These are phyloP conservation scores for Drosophila testacea DNA, from an alignment of 2,888 invertebrate species.

Conservation along the genomic window DNA sequence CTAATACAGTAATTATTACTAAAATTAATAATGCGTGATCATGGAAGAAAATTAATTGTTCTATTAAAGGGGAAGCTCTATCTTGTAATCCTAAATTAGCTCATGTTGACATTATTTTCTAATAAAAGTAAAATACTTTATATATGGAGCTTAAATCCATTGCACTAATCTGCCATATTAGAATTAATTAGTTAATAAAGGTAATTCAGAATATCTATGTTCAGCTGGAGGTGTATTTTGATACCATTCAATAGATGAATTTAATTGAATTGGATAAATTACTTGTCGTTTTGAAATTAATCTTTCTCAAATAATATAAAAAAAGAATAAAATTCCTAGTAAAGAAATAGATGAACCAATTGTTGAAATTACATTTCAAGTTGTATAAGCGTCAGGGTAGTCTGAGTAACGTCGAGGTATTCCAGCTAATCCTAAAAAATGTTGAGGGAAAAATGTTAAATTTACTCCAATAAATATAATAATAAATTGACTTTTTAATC, in stretches of 20 bases:
- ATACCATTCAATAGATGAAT: slow-evolving; percentile 88
- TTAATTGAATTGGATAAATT: slow-evolving; percentile 86
- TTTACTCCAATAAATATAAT: slow-evolving; percentile 91
- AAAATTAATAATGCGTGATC: slow-evolving; percentile 88
- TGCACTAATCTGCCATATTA: slow-evolving; percentile 88
- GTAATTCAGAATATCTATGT: slow-evolving; percentile 88
- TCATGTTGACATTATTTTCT: slow-evolving; percentile 87
- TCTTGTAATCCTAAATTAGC: slow-evolving; percentile 87
- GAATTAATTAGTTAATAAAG: slow-evolving; percentile 87
- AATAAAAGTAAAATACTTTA: slow-evolving; percentile 88
- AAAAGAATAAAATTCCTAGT: slow-evolving; percentile 87
- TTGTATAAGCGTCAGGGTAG: slow-evolving; percentile 88
- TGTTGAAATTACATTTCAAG: slow-evolving; percentile 89
- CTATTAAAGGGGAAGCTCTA: slow-evolving; percentile 88
- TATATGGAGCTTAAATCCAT: slow-evolving; percentile 89
- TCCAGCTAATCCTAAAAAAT: slow-evolving; percentile 89
- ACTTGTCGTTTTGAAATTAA: slow-evolving; percentile 86
- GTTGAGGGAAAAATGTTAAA: slow-evolving; percentile 92
- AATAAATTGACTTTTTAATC: slow-evolving; percentile 90
- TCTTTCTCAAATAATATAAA: slow-evolving; percentile 88
- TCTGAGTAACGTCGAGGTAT: slow-evolving; percentile 92
- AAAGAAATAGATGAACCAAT: slow-evolving; percentile 89
- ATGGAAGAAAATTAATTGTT: slow-evolving; percentile 89
- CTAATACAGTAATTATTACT: slow-evolving; percentile 88
- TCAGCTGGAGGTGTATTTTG: slow-evolving; percentile 87